A percentile compares a stretch with the other conserved stretches of the same genome.
phyloP scores from a whole-genome alignment of 2,797 vertebrate species.

The Aeoliscus strigatus region DNA sequence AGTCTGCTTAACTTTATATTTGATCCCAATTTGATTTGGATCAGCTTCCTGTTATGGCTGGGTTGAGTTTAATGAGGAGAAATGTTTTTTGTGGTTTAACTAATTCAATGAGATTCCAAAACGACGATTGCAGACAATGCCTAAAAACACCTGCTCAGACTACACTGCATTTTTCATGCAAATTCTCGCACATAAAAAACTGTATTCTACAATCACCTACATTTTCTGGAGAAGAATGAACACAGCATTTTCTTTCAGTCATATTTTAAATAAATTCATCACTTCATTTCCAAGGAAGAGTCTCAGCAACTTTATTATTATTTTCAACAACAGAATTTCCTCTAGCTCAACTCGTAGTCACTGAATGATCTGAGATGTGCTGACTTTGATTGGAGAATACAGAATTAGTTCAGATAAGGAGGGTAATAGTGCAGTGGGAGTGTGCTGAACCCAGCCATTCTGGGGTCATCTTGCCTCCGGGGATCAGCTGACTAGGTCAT shows the following conservation, averaged over 20 bases:
- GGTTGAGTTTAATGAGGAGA: not conserved
- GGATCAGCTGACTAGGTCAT: constrained; percentile 48
- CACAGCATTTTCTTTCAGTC: too few relatives aligned
- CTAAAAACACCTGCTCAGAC: too few relatives aligned
- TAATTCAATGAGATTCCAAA: too few relatives aligned
- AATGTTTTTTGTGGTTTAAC: too few relatives aligned
- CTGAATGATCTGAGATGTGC: constrained; percentile 17
- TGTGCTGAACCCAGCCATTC: constrained; percentile 43
- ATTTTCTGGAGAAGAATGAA: too few relatives aligned
- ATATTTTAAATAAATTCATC: too few relatives aligned
- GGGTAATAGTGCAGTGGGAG: constrained; percentile 23
- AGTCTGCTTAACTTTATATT: not conserved
- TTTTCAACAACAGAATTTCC: constrained; percentile 1
- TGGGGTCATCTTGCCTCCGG: constrained; percentile 47
- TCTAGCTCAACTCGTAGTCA: constrained; percentile 1
- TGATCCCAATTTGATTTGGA: not conserved
- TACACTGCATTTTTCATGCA: too few relatives aligned
- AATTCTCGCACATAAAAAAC: too few relatives aligned
- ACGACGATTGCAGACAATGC: too few relatives aligned
- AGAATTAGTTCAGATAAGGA: constrained; percentile 39
- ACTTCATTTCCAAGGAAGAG: not conserved
- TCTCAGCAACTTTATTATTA: not conserved
- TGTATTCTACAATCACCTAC: too few relatives aligned
- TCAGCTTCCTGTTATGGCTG: not conserved
- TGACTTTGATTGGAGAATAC: constrained; percentile 32